Evolutionary conservation across 2,113 vertebrate genomes (phyloP).

Genomic region (Hucho hucho): DNA sequence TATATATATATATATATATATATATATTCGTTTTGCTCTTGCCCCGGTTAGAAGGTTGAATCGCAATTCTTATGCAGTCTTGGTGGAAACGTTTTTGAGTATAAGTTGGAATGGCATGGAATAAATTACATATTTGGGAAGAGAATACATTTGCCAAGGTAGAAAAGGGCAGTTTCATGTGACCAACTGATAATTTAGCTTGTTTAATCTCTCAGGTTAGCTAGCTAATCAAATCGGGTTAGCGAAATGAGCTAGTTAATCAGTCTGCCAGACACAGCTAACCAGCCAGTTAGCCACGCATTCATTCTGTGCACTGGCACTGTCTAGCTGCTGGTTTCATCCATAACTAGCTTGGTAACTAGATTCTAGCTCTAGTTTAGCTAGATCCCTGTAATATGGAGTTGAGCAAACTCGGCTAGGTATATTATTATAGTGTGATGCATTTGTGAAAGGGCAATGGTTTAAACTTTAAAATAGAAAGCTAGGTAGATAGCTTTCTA

Average conservation of each 20-base stretch:
- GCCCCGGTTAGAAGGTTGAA: background rate
- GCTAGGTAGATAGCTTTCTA: too few species aligned
- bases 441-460: too few species aligned
- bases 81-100: background rate
- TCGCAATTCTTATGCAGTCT: conserved; percentile 3
- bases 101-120: background rate
- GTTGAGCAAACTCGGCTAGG: background rate
- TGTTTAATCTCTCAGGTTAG: too few species aligned
- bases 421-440: background rate
- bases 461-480: too few species aligned
- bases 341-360: background rate
- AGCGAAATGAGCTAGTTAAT: conserved; percentile 2
- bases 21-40: conserved; percentile 7
- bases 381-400: too few species aligned
- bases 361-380: too few species aligned
- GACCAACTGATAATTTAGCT: background rate
- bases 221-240: background rate
- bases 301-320: conserved; percentile 25
- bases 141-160: background rate
- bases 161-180: background rate
- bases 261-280: conserved; percentile 9
- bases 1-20: conserved; percentile 46
- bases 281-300: conserved; percentile 38
- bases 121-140: background rate
- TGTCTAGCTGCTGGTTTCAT: conserved; percentile 17